Conservation (phyloP, 2,113 vertebrate species). For the Phasianus colchicus region DNA sequence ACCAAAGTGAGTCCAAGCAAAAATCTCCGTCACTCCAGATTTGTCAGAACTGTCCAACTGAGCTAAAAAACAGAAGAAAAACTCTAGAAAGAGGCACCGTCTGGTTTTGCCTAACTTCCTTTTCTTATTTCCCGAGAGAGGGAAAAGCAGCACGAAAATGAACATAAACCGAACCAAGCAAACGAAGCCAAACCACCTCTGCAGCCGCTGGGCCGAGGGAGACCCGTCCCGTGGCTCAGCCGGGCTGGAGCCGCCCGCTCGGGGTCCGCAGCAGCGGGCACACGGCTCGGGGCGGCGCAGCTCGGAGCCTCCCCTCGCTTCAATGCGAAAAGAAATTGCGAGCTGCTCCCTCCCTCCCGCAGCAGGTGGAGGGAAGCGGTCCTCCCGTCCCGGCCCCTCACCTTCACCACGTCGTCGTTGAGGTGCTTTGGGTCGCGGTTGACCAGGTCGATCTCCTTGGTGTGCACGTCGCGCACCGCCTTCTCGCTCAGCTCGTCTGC, state of each 20-base stretch:
- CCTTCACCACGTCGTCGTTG: slow-evolving; percentile 97
- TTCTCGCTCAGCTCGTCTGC: slow-evolving; percentile 92
- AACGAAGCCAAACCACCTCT: not conserved
- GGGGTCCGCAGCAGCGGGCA: not conserved
- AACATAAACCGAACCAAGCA: not conserved
- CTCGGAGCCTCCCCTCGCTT: not conserved
- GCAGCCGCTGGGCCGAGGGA: not conserved
- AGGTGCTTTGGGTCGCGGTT: slow-evolving; percentile 94
- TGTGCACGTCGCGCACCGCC: slow-evolving; percentile 89
- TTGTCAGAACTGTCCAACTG: slow-evolving; percentile 15
- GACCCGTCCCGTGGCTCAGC: not conserved
- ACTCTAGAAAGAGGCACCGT: not conserved
- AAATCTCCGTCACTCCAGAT: not conserved
- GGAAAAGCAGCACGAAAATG: not conserved
- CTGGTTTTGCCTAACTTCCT: not conserved
- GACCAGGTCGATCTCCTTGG: slow-evolving; percentile 97
- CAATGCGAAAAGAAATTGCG: not conserved
- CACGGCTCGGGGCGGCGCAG: not conserved
- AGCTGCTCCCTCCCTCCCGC: not conserved
- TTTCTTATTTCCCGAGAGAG: not conserved
- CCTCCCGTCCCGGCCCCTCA: slow-evolving; percentile 63
- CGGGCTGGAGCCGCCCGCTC: not conserved
- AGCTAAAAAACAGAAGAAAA: not conserved
- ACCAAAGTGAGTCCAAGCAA: not conserved
- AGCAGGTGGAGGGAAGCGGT: slow-evolving; percentile 9